Evolutionary conservation across 2,797 vertebrate genomes (phyloP).

Genomic region (Yasuhikotakia modesta): DNA sequence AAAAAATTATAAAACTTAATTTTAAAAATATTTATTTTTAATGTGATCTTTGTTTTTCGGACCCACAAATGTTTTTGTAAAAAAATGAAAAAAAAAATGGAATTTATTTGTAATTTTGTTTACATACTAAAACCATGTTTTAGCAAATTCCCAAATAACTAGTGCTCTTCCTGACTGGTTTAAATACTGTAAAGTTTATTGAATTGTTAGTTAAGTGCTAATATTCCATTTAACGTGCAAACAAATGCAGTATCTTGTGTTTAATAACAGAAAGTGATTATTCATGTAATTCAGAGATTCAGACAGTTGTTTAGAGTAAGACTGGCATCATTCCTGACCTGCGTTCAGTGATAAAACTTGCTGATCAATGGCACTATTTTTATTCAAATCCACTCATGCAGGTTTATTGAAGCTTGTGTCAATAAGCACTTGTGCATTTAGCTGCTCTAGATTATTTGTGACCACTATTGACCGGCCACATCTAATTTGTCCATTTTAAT

Average conservation of each 20-base stretch:
- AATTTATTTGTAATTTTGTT: too few relatives aligned
- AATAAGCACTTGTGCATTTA: conserved; percentile 62
- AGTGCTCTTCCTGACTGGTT: background rate
- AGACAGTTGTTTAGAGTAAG: conserved; percentile 4
- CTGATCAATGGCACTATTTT: conserved; percentile 57
- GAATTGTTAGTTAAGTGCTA: conserved; percentile 18
- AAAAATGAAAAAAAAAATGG: too few relatives aligned
- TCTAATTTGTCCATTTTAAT: conserved; percentile 68
- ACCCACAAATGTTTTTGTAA: too few relatives aligned
- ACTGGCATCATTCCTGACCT: conserved; percentile 27
- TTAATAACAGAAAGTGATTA: conserved; percentile 27
- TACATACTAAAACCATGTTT: background rate
- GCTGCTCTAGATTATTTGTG: conserved; percentile 66
- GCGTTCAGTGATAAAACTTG: conserved; percentile 47
- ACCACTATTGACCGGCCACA: conserved; percentile 67
- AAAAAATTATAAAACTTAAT: too few relatives aligned
- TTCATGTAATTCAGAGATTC: conserved; percentile 10
- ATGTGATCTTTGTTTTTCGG: too few relatives aligned
- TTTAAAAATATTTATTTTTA: too few relatives aligned
- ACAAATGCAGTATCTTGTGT: background rate
- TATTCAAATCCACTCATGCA: conserved; percentile 62
- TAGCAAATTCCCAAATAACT: background rate
- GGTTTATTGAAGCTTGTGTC: conserved; percentile 71
- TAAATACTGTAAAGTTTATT: background rate
- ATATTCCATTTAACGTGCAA: too few relatives aligned